Conservation (phyloP, 2,888 invertebrate genomes). For the Bimastos eiseni region DNA sequence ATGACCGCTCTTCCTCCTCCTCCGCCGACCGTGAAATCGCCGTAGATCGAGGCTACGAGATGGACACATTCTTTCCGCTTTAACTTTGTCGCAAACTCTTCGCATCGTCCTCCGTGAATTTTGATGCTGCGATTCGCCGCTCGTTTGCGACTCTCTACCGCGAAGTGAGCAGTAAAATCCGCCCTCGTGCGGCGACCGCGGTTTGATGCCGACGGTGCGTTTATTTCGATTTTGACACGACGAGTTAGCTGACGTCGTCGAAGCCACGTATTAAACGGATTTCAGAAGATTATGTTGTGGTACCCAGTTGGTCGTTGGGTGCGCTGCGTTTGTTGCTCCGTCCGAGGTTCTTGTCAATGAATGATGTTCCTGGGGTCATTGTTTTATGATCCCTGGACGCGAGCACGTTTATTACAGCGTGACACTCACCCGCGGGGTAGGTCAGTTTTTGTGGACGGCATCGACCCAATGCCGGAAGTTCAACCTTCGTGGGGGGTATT, state of each 20-base stretch:
- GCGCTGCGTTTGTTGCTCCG: background rate
- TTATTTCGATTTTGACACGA: background rate
- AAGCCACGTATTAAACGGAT: background rate
- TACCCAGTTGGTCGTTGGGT: background rate
- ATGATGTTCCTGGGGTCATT: background rate
- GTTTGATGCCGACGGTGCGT: background rate
- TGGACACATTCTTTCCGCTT: background rate
- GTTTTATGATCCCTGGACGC: background rate
- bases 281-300: background rate
- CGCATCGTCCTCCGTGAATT: background rate
- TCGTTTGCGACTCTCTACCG: background rate
- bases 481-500: background rate
- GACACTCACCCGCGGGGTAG: background rate
- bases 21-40: background rate
- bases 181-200: background rate
- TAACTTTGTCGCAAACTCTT: background rate
- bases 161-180: slow-evolving; percentile 13
- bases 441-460: background rate
- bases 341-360: background rate
- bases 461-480: background rate
- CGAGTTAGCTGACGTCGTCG: background rate
- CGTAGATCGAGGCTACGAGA: background rate
- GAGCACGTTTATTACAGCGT: background rate
- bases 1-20: background rate
- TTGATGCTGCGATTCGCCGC: background rate